Evolutionary conservation across 2,888 invertebrate genomes (phyloP), one percentile per base, ranked within the genome.

Genomic region (Xestia xanthographa): DNA sequence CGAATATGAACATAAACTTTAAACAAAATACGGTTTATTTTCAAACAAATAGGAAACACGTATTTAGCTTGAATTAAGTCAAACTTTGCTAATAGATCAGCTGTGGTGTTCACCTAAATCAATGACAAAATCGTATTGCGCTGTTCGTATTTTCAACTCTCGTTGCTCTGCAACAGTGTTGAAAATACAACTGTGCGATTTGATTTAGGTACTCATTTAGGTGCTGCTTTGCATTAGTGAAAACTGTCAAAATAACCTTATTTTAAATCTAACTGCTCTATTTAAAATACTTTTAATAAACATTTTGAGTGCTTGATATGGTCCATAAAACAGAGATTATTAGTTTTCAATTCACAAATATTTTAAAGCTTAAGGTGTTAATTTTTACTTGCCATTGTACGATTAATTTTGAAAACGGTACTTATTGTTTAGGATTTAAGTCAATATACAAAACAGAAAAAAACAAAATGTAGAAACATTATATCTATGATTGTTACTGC

Each of bases 381-480:
- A 17, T 66, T 5, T 65, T 71, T 63, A 70, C 85, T 86, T 86
- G 86, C 86, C 85, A 86, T 75, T 84, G 43, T 77, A 73, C 67
- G 20, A 68, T 69, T 82, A 43, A 62, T 69, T 66, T 72, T 34
- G 38, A 66, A 53, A 77, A 70, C 48, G 26, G 79, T 85, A 83
- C 85, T 83, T 85, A 85, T 26, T 56, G 38, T 50, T 67, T 78
- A 67, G 38, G 26, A 60, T 79, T 29, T 77, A 82, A n/a, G 26
- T 66, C 29, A 11, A 73, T 29, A 38, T 38, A 66, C 0, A 43
- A n/a, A n/a, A 62, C 11, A 63, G 20, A 2, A 41, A 63, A 63
- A 17, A 14, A 41, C n/a, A 63, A 38, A 63, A n/a, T 14, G 14
- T 14, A n/a, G n/a, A 45, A 41, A 53, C 1, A 3, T 22, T 41